These are phyloP conservation scores for Leptodactylus fallax DNA, from an alignment of 2,797 vertebrate genomes.

Conservation along the genomic window DNA sequence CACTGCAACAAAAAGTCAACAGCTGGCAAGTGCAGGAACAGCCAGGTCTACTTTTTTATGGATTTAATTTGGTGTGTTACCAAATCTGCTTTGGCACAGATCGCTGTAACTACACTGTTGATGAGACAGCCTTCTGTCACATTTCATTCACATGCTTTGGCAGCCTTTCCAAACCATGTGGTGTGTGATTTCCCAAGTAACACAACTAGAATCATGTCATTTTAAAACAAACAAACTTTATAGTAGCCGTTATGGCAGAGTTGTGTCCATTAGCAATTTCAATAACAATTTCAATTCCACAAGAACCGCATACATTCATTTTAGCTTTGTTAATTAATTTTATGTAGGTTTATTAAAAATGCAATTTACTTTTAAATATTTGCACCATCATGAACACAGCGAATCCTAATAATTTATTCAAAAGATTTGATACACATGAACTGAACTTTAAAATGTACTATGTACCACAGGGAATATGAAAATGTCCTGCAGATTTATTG, in stretches of 20 bases:
- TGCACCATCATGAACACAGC: neutral
- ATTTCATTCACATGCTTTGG: slow-evolving; percentile 62
- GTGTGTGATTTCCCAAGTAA: slow-evolving; percentile 57
- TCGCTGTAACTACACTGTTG: slow-evolving; percentile 61
- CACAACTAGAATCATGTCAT: slow-evolving; percentile 48
- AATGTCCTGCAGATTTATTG: slow-evolving; percentile 19
- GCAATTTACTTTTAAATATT: slow-evolving; percentile 30
- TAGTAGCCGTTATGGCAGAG: slow-evolving; percentile 27
- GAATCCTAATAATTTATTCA: slow-evolving; percentile 7
- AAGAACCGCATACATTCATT: neutral
- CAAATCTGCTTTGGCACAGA: slow-evolving; percentile 71
- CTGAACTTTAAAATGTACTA: slow-evolving; percentile 1
- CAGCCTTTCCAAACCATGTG: slow-evolving; percentile 54
- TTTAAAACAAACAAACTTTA: slow-evolving; percentile 54
- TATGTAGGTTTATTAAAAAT: slow-evolving; percentile 42
- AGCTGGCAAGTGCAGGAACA: slow-evolving; percentile 70
- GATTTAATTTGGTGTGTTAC: slow-evolving; percentile 72
- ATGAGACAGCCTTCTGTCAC: slow-evolving; percentile 67
- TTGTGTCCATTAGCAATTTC: slow-evolving; percentile 21
- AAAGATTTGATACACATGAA: slow-evolving; percentile 16
- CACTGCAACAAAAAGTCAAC: slow-evolving; percentile 71
- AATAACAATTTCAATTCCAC: slow-evolving; percentile 5
- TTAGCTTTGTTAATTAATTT: slow-evolving; percentile 17
- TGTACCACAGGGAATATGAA: neutral
- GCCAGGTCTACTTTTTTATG: slow-evolving; percentile 71